phyloP scores from a whole-genome alignment of 1,140 invertebrate genomes.

The Forficula auricularia region DNA sequence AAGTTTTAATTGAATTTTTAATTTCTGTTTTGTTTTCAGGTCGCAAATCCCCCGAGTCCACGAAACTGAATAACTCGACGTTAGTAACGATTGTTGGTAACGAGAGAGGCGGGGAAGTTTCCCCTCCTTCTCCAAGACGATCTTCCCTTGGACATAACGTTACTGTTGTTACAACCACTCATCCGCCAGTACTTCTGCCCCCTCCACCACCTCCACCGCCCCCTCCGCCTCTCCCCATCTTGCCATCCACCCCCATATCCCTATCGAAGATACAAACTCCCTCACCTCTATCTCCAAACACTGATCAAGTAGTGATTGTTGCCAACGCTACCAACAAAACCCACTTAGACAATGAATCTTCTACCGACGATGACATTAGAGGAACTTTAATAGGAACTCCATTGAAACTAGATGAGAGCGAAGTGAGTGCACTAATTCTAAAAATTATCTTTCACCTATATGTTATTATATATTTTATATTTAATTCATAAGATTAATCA shows the following conservation, averaged over 20 bases:
- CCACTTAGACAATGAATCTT: constrained; percentile 42
- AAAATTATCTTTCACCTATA: too few relatives aligned
- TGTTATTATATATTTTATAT: too few relatives aligned
- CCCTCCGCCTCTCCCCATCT: constrained; percentile 21
- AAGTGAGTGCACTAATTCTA: constrained; percentile 24
- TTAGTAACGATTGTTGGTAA: constrained; percentile 6
- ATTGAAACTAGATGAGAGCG: constrained; percentile 56
- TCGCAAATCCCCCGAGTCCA: constrained; percentile 3
- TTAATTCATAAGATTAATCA: too few relatives aligned
- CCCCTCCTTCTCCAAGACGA: background rate
- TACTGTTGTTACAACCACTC: constrained; percentile 54
- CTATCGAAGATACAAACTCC: background rate
- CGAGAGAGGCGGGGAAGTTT: background rate
- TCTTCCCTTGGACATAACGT: constrained; percentile 22
- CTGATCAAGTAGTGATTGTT: constrained; percentile 53
- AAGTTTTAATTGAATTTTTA: too few relatives aligned
- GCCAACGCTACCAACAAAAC: constrained; percentile 57
- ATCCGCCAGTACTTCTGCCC: constrained; percentile 48
- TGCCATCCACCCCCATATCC: background rate
- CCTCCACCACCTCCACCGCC: constrained; percentile 22
- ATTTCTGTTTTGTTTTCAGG: too few relatives aligned
- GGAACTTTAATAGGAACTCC: constrained; percentile 1
- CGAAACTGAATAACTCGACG: constrained; percentile 3
- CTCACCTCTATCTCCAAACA: background rate
- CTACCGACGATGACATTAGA: constrained; percentile 46